Percentiles rank a stretch among this genome's conserved stretches.
phyloP scores from a whole-genome alignment of 2,113 vertebrate genomes.

The Semnornis frantzii region DNA sequence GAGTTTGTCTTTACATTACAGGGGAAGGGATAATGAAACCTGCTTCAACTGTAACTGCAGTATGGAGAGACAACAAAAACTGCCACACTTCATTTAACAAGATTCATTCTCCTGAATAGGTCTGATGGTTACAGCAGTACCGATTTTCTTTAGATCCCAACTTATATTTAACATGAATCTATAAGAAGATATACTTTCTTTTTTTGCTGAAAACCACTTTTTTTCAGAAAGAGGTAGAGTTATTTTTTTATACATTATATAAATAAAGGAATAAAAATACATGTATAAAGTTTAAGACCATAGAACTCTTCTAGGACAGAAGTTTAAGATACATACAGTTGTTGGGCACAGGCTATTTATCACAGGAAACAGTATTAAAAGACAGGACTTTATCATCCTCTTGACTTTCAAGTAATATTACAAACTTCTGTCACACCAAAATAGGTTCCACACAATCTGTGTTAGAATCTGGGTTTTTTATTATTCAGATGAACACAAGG shows the following conservation, averaged over 20 bases:
- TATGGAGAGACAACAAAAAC: background rate
- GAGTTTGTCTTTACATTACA: background rate
- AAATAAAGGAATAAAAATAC: background rate
- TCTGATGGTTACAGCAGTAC: background rate
- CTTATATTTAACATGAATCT: background rate
- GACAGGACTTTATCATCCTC: background rate
- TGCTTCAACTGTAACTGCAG: background rate
- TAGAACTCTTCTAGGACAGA: background rate
- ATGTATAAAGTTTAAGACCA: background rate
- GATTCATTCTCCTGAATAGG: background rate
- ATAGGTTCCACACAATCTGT: background rate
- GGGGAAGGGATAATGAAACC: background rate
- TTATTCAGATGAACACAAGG: accelerated
- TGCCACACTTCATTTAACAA: background rate
- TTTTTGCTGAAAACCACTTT: background rate
- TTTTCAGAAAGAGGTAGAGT: background rate
- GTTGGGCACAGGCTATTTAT: background rate
- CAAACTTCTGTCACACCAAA: background rate
- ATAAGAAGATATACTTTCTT: background rate
- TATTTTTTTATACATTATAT: background rate
- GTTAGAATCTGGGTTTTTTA: background rate
- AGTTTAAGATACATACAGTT: background rate
- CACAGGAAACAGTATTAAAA: background rate
- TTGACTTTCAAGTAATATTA: background rate
- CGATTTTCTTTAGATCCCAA: background rate